phyloP scores from a whole-genome alignment of 2,797 vertebrate species.

The Remorina albescens region DNA sequence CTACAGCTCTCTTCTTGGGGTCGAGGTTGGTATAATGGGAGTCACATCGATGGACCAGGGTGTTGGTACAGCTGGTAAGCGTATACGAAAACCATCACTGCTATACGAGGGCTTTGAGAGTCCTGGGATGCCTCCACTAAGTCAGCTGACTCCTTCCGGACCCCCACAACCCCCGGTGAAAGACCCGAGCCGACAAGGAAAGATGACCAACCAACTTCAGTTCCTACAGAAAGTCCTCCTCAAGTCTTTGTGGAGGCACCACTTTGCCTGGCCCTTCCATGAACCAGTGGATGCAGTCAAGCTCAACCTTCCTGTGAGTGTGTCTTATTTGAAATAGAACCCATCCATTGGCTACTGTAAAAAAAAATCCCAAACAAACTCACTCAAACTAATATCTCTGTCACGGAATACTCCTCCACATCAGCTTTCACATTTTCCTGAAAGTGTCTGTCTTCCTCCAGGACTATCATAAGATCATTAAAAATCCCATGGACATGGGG shows the following conservation, averaged over 20 bases:
- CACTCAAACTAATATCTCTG: too few species aligned
- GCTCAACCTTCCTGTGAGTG: constrained; percentile 90
- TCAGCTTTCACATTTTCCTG: too few species aligned
- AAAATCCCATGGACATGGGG: constrained; percentile 97
- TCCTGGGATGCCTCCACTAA: constrained; percentile 86
- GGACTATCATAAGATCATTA: constrained; percentile 98
- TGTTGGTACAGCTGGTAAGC: constrained; percentile 88
- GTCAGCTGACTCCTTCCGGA: constrained; percentile 75
- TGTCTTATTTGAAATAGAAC: too few species aligned
- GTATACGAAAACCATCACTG: constrained; percentile 95
- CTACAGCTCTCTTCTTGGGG: constrained; percentile 80
- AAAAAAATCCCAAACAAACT: too few species aligned
- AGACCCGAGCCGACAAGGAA: constrained; percentile 88
- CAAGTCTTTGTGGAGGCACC: constrained; percentile 95
- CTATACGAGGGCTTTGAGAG: constrained; percentile 96
- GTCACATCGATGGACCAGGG: constrained; percentile 80
- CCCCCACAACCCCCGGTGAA: constrained; percentile 86
- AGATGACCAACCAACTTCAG: constrained; percentile 94
- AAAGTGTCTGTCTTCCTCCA: constrained; percentile 48
- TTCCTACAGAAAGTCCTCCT: constrained; percentile 94
- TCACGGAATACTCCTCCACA: too few species aligned
- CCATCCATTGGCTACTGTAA: too few species aligned
- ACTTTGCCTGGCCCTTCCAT: constrained; percentile 96
- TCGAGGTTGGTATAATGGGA: constrained; percentile 74
- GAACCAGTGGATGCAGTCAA: constrained; percentile 92